Percentiles rank a stretch among this genome's conserved stretches.
These are phyloP conservation scores for Poecilia velifera DNA, from an alignment of 2,797 vertebrate species.

Conservation along the genomic window DNA sequence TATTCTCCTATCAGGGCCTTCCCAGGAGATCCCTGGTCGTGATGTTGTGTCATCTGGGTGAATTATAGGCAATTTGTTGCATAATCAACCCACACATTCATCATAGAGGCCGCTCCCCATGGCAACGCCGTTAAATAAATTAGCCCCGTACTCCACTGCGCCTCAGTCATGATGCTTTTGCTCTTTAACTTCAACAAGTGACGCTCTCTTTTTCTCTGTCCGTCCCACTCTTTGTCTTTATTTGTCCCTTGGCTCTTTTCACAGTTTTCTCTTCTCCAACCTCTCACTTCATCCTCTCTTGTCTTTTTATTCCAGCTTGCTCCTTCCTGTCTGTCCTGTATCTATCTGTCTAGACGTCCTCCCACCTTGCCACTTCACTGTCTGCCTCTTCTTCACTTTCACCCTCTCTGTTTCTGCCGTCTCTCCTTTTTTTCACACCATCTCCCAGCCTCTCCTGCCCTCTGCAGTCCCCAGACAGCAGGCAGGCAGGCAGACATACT, in stretches of 20 bases:
- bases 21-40: slow-evolving; percentile 55
- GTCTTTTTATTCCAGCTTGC: slow-evolving; percentile 41
- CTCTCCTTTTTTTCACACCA: slow-evolving; percentile 16
- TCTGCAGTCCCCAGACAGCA: slow-evolving; percentile 35
- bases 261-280: slow-evolving; percentile 21
- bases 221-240: slow-evolving; percentile 18
- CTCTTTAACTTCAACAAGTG: slow-evolving; percentile 33
- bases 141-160: slow-evolving; percentile 53
- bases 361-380: slow-evolving; percentile 27
- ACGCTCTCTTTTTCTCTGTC: slow-evolving; percentile 7
- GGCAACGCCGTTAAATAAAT: slow-evolving; percentile 82
- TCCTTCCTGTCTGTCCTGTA: slow-evolving; percentile 43
- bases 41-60: slow-evolving; percentile 72
- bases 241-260: slow-evolving; percentile 38
- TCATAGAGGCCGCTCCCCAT: slow-evolving; percentile 77
- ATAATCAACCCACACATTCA: slow-evolving; percentile 83
- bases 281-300: slow-evolving; percentile 39
- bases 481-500: slow-evolving; percentile 26
- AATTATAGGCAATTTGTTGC: slow-evolving; percentile 81
- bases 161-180: slow-evolving; percentile 24
- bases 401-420: slow-evolving; percentile 11
- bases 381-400: slow-evolving; percentile 16
- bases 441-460: not conserved
- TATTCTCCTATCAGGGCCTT: slow-evolving; percentile 16
- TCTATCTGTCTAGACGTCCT: slow-evolving; percentile 49